Base-by-base conservation (phyloP, 2,797 vertebrate genomes). In the Platalea minor region DNA sequence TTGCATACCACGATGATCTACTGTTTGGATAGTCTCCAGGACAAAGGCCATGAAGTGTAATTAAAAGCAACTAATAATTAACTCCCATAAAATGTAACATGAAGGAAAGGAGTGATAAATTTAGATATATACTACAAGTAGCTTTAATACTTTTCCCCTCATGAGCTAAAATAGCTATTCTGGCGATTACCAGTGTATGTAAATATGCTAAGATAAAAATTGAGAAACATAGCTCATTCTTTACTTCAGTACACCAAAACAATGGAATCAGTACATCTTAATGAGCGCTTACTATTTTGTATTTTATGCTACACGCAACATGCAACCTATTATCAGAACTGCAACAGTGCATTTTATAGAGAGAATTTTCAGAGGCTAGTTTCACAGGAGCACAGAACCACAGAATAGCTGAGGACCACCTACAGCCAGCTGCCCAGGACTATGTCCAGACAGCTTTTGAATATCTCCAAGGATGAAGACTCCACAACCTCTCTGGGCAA, bases 41-140 rank as follows among this genome's bases (percentile, higher is more conserved):
- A 98, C 96, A 98, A 98, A 98, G 95, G 94, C 85, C 96, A 93
- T 97, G 95, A 98, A 98, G 95, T 97, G 98, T 98, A 98, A 98
- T 98, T 98, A 98, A 98, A 98, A 97, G 95, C 91, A 98, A 98
- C 96, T 97, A 97, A 98, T 98, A 98, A 98, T 98, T 98, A 98
- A 96, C 88, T 97, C 85, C 73, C 93, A 96, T 98, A 97, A 97
- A 98, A 97, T 89, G 87, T 93, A 97, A 97, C 88, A 93, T 61
- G 82, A 96, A 96, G 80, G 95, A 98, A 96, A 97, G 88, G 85
- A 73, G 53, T 57, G 91, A 90, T 97, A 97, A 96, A 97, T 97
- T 97, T 96, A 90, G 84, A 89, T 95, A 96, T 95, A 96, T 94
- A 96, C 70, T 96, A 74, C 88, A 95, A 96, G 77, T 74, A 90